phyloP scores from a whole-genome alignment of 2,113 vertebrate genomes.

The Corythornis vintsioides region DNA sequence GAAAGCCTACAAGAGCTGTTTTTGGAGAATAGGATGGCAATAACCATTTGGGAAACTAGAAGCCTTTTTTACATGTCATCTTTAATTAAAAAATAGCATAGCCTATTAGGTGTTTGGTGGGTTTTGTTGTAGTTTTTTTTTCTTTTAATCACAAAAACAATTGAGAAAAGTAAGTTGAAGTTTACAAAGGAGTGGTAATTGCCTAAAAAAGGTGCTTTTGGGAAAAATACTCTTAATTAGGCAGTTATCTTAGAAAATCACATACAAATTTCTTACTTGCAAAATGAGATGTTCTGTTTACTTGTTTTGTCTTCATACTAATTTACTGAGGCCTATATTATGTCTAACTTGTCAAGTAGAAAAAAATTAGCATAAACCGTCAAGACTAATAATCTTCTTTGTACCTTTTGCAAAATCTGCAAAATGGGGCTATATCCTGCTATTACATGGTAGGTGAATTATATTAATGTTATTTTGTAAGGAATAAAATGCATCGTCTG shows the following conservation, averaged over 20 bases:
- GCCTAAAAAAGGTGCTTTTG: not conserved
- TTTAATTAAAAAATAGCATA: not conserved
- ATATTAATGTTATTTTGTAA: not conserved
- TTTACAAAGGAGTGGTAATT: not conserved
- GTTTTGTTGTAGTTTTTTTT: not conserved
- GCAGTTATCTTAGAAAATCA: not conserved
- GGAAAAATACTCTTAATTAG: not conserved
- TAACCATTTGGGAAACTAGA: not conserved
- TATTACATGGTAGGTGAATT: not conserved
- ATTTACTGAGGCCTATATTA: slow-evolving; percentile 17
- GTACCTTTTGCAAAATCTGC: slow-evolving; percentile 12
- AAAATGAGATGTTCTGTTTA: not conserved
- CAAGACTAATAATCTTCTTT: not conserved
- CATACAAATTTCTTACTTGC: too few species aligned
- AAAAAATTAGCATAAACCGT: slow-evolving; percentile 24
- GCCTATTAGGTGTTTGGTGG: not conserved
- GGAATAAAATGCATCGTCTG: not conserved
- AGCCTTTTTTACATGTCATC: not conserved
- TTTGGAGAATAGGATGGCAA: not conserved
- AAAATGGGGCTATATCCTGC: not conserved
- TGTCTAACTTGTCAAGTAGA: slow-evolving; percentile 17
- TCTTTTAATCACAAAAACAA: not conserved
- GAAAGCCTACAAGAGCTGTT: not conserved
- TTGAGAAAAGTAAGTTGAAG: not conserved
- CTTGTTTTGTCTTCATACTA: slow-evolving; percentile 1